Percentiles rank a stretch among this genome's conserved stretches.
Evolutionary conservation across 2,888 invertebrate genomes (phyloP).

Genomic region (Entomobrya proxima): DNA sequence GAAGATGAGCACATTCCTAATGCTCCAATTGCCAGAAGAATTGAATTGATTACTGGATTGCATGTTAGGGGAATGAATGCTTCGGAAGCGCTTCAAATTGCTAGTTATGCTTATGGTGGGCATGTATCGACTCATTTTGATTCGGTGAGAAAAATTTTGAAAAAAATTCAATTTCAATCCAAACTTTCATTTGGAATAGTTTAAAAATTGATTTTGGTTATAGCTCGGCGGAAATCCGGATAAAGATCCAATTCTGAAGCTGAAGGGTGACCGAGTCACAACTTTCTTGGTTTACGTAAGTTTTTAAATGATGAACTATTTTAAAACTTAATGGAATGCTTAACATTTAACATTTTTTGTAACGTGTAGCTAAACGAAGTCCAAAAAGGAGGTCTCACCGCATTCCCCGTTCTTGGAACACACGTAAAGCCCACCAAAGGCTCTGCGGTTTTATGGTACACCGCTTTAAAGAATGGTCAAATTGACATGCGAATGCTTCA

Average conservation of each 20-base stretch:
- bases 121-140: slow-evolving; percentile 75
- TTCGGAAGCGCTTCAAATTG: slow-evolving; percentile 71
- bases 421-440: slow-evolving; percentile 76
- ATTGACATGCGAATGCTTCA: slow-evolving; percentile 78
- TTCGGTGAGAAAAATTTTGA: slow-evolving; percentile 62
- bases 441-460: slow-evolving; percentile 78
- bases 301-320: slow-evolving; percentile 2
- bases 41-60: slow-evolving; percentile 69
- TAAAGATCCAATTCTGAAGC: slow-evolving; percentile 67
- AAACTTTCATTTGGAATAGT: neutral
- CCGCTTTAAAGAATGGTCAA: slow-evolving; percentile 77
- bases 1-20: slow-evolving; percentile 71
- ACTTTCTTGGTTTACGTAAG: slow-evolving; percentile 74
- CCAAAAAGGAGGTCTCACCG: slow-evolving; percentile 75
- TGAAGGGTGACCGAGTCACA: slow-evolving; percentile 74
- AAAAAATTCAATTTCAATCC: neutral
- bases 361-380: slow-evolving; percentile 75
- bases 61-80: slow-evolving; percentile 70
- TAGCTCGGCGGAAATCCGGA: slow-evolving; percentile 70
- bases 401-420: slow-evolving; percentile 75
- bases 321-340: neutral
- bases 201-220: neutral
- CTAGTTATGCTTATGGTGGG: slow-evolving; percentile 75
- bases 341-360: neutral
- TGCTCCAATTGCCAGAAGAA: slow-evolving; percentile 63